These are phyloP conservation scores for Platalea minor DNA, from an alignment of 2,797 vertebrate genomes.

Conservation along the genomic window DNA sequence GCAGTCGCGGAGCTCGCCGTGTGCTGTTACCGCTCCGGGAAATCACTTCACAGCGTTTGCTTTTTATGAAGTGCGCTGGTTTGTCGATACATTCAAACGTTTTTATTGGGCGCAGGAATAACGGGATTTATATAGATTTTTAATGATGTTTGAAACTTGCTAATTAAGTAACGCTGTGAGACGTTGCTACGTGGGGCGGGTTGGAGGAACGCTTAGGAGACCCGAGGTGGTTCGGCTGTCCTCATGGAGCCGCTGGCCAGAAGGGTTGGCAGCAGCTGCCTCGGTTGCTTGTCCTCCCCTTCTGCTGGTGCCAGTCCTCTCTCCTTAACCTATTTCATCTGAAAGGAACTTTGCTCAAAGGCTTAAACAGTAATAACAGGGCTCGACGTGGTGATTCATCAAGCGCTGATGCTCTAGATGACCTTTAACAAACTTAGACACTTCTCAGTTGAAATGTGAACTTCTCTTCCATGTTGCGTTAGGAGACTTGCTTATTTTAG, in stretches of 20 bases:
- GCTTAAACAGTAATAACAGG: no score
- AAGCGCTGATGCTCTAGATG: neutral
- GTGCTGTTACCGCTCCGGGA: neutral
- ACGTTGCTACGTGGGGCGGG: accelerated
- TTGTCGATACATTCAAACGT: neutral
- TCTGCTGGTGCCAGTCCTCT: neutral
- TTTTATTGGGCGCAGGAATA: no score
- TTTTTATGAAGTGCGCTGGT: neutral
- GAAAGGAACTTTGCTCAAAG: neutral
- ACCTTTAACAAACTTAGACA: neutral
- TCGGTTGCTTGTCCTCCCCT: neutral
- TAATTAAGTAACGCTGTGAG: neutral
- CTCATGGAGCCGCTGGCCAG: neutral
- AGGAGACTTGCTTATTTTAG: neutral
- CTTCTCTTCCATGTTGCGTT: neutral
- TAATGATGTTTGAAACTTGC: neutral
- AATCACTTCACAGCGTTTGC: neutral
- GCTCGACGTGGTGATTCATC: accelerated
- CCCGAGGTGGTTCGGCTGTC: neutral
- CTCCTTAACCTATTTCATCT: neutral
- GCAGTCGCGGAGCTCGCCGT: neutral
- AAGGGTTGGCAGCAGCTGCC: neutral
- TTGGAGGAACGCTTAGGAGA: neutral
- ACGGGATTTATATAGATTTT: neutral
- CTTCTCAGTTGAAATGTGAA: neutral